Evolutionary conservation across 2,888 invertebrate genomes (phyloP).

Genomic region (Lysandra bellargus): DNA sequence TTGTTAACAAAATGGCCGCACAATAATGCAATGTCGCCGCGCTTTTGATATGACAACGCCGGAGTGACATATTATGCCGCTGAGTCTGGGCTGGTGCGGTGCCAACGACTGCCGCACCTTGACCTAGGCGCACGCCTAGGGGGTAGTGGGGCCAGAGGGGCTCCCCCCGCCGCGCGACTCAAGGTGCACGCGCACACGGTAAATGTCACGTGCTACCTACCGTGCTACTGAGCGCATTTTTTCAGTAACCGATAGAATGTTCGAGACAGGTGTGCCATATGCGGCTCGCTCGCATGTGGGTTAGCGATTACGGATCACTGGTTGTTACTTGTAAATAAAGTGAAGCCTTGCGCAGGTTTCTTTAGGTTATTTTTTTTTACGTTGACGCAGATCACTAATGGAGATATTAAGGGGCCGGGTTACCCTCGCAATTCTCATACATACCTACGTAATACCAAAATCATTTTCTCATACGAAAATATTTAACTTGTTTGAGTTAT

Average conservation of each 20-base stretch:
- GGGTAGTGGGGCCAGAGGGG: slow-evolving; percentile 31
- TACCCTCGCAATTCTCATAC: too few species aligned
- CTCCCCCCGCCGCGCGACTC: neutral
- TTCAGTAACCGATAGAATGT: slow-evolving; percentile 17
- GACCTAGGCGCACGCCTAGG: slow-evolving; percentile 61
- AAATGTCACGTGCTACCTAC: slow-evolving; percentile 24
- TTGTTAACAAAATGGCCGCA: slow-evolving; percentile 22
- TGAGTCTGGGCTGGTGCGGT: slow-evolving; percentile 55
- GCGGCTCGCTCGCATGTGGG: neutral
- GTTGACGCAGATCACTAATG: neutral
- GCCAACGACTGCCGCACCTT: slow-evolving; percentile 72
- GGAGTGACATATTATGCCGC: slow-evolving; percentile 20
- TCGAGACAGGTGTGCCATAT: neutral
- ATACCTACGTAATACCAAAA: too few species aligned
- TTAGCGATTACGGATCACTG: neutral
- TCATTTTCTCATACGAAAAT: too few species aligned
- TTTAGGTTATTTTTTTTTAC: neutral
- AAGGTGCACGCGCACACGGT: slow-evolving; percentile 13
- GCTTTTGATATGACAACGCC: slow-evolving; percentile 5
- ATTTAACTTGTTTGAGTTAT: too few species aligned
- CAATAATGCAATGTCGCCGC: neutral
- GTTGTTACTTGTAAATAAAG: neutral
- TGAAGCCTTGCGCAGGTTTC: neutral
- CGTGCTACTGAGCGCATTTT: slow-evolving; percentile 18
- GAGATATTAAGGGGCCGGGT: neutral